A percentile compares a stretch with the other conserved stretches of the same genome.
phyloP scores from a whole-genome alignment of 2,797 vertebrate genomes.

The Ptychobarbus kaznakovi region DNA sequence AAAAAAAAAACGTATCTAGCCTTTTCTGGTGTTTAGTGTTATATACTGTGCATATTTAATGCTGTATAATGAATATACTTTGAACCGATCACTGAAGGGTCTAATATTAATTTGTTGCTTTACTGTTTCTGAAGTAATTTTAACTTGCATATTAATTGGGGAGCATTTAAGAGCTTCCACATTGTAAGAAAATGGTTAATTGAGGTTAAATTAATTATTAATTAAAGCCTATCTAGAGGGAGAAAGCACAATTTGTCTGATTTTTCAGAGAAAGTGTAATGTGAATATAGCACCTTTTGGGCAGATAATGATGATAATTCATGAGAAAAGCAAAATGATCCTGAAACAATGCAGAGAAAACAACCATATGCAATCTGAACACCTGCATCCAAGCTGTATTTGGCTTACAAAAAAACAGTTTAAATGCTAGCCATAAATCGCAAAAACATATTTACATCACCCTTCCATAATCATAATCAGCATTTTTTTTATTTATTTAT shows the following conservation, averaged over 20 bases:
- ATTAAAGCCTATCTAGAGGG: slow-evolving; percentile 70
- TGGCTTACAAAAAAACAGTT: not conserved
- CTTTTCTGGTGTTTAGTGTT: not conserved
- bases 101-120: slow-evolving; percentile 57
- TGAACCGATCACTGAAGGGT: slow-evolving; percentile 60
- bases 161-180: slow-evolving; percentile 67
- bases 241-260: slow-evolving; percentile 3
- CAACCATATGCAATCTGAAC: not conserved
- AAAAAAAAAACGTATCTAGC: too few relatives aligned
- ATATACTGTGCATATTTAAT: not conserved
- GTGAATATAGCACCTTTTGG: not conserved
- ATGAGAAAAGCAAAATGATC: not conserved
- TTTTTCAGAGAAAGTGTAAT: not conserved
- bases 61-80: not conserved
- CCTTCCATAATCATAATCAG: not conserved
- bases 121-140: slow-evolving; percentile 51
- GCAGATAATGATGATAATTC: not conserved
- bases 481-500: not conserved
- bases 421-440: not conserved
- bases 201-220: slow-evolving; percentile 75
- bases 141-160: slow-evolving; percentile 65
- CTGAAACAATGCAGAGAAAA: not conserved
- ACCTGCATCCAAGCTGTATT: not conserved
- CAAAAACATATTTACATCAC: not conserved
- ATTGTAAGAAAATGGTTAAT: slow-evolving; percentile 74